Conservation (phyloP, 2,888 invertebrate species). For the Lasioglossum zephyrum region DNA sequence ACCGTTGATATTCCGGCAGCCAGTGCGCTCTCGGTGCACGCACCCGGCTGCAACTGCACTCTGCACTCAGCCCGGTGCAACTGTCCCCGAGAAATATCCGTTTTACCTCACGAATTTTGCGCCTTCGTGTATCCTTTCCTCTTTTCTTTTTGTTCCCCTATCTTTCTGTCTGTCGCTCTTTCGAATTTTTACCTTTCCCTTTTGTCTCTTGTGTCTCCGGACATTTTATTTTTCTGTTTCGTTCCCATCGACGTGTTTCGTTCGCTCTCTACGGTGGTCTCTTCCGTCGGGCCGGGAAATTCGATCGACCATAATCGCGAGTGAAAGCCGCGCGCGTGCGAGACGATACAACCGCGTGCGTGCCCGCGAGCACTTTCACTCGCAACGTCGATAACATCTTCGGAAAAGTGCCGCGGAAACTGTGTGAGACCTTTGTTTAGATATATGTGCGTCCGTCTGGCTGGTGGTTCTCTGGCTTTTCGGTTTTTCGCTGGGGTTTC, state of each 20-base stretch:
- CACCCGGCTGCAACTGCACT: constrained; percentile 29
- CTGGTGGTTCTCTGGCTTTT: not conserved
- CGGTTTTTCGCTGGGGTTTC: not conserved
- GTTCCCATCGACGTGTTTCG: not conserved
- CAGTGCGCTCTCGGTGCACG: constrained; percentile 48
- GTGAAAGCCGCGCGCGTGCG: constrained; percentile 28
- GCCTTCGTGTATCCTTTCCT: not conserved
- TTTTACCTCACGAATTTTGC: not conserved
- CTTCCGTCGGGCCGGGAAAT: not conserved
- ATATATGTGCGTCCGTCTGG: not conserved
- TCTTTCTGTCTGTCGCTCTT: not conserved
- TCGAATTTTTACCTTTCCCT: not conserved
- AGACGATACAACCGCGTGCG: not conserved
- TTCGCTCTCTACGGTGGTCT: not conserved
- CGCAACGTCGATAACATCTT: not conserved
- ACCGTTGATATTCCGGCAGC: constrained; percentile 65
- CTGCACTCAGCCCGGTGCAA: not conserved
- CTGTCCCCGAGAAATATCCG: not conserved
- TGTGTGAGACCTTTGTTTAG: not conserved
- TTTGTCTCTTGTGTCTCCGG: not conserved
- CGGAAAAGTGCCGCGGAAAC: constrained; percentile 26
- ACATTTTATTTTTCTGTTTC: not conserved
- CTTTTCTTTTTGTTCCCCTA: too few species aligned
- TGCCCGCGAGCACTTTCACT: constrained; percentile 26
- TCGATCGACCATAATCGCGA: constrained; percentile 13